Conservation (phyloP, 2,113 vertebrate genomes). For the Python bivittatus region DNA sequence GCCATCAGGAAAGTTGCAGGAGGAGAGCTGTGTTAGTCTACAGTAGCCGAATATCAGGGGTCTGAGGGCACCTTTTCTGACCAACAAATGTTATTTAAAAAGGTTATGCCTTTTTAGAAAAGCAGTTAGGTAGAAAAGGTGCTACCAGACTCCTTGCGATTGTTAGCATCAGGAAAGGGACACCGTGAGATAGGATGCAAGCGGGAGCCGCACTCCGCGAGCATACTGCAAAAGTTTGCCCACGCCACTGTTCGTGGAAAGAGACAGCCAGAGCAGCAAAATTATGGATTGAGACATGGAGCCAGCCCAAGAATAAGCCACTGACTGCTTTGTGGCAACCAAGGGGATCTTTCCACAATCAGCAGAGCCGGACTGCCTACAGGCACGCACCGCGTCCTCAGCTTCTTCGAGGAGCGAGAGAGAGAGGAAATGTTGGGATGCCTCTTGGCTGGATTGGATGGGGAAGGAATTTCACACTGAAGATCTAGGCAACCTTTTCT, state of each 20-base stretch:
- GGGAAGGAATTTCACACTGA: neutral
- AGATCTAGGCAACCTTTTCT: neutral
- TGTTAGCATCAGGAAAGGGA: constrained; percentile 22
- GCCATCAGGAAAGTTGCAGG: neutral
- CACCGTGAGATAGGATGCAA: constrained; percentile 50
- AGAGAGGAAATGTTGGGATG: neutral
- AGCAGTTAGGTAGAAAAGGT: neutral
- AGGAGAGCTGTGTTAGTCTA: neutral
- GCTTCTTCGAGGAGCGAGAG: neutral
- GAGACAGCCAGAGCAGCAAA: constrained; percentile 69
- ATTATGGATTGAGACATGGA: constrained; percentile 69
- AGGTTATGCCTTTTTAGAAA: neutral
- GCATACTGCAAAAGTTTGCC: constrained; percentile 66
- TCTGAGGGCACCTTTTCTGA: neutral
- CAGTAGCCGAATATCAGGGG: neutral
- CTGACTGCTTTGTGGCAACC: constrained; percentile 77
- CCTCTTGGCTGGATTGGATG: neutral
- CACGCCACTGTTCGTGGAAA: constrained; percentile 61
- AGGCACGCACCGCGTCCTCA: constrained; percentile 27
- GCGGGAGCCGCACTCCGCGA: constrained; percentile 62
- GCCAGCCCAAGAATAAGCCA: constrained; percentile 83
- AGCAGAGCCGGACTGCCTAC: constrained; percentile 40
- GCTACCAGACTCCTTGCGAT: neutral
- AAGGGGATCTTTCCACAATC: constrained; percentile 60
- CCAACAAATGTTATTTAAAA: neutral